Evolutionary conservation across 1,140 invertebrate species (phyloP).

Genomic region (Daktulosphaira vitifoliae): DNA sequence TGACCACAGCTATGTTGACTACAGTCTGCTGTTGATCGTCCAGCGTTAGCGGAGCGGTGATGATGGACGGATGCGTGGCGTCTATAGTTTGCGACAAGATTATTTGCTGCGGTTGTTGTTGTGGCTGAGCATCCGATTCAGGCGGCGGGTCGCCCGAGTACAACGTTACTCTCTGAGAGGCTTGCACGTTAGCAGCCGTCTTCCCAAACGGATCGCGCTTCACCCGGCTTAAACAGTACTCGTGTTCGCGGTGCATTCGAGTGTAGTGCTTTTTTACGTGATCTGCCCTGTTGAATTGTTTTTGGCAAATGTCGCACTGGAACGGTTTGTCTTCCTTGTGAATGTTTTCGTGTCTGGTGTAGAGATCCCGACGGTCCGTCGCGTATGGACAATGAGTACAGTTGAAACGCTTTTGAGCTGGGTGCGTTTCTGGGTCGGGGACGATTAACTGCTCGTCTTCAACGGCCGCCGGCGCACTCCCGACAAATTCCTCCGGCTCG

Average conservation of each 20-base stretch:
- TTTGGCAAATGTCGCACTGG: conserved; percentile 82
- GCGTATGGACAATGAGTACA: conserved; percentile 81
- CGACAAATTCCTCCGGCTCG: not conserved
- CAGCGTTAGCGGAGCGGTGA: not conserved
- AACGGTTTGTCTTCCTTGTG: conserved; percentile 89
- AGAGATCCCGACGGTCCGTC: conserved; percentile 84
- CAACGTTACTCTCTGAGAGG: conserved; percentile 7
- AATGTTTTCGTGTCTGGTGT: conserved; percentile 91
- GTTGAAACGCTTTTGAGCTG: conserved; percentile 61
- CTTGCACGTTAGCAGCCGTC: not conserved
- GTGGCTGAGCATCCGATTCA: not conserved
- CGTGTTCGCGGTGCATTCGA: conserved; percentile 77
- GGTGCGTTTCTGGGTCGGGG: conserved; percentile 18
- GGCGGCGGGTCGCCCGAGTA: conserved; percentile 18
- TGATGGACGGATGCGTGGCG: not conserved
- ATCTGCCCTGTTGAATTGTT: conserved; percentile 88
- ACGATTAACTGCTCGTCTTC: not conserved
- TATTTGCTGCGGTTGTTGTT: not conserved
- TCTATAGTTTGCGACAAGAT: conserved; percentile 4
- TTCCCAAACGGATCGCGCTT: conserved; percentile 45
- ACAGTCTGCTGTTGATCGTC: conserved; percentile 27
- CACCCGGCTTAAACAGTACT: conserved; percentile 76
- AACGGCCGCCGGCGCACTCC: not conserved
- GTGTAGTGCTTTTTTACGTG: conserved; percentile 91
- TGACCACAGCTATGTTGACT: conserved; percentile 27